phyloP scores from a whole-genome alignment of 64 coral and sea anemone genomes.

The Porites lutea region DNA sequence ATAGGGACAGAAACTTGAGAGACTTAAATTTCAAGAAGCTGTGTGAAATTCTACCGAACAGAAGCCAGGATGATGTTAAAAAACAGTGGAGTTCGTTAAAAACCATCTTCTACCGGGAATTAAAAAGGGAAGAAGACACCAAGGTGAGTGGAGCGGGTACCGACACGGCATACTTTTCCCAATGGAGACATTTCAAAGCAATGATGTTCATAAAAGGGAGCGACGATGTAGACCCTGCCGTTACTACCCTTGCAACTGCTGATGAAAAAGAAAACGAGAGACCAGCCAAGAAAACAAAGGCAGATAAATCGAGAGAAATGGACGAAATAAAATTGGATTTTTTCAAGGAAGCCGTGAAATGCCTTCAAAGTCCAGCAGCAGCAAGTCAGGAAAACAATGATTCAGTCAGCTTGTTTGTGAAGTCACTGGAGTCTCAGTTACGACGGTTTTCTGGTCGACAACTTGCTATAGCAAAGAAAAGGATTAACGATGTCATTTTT shows the following conservation, averaged over 20 bases:
- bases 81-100: not conserved
- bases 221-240: conserved; percentile 39
- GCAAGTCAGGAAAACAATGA: not conserved
- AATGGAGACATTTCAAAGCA: conserved; percentile 42
- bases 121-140: conserved; percentile 29
- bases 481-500: no score
- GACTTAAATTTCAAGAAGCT: conserved; percentile 9
- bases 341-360: not conserved
- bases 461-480: no score
- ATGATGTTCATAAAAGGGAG: conserved; percentile 44
- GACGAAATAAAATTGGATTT: not conserved
- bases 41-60: conserved; percentile 13
- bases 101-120: conserved; percentile 53
- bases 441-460: no score
- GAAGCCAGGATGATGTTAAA: conserved; percentile 32
- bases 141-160: conserved; percentile 47
- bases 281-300: no score
- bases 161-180: conserved; percentile 24
- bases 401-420: not conserved
- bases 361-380: not conserved
- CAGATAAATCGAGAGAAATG: not conserved
- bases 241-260: conserved; percentile 12
- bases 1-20: conserved; percentile 24
- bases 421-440: no score
- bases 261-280: not conserved